Base-by-base conservation (phyloP, 2,888 invertebrate genomes). In the Athalia rosae region DNA sequence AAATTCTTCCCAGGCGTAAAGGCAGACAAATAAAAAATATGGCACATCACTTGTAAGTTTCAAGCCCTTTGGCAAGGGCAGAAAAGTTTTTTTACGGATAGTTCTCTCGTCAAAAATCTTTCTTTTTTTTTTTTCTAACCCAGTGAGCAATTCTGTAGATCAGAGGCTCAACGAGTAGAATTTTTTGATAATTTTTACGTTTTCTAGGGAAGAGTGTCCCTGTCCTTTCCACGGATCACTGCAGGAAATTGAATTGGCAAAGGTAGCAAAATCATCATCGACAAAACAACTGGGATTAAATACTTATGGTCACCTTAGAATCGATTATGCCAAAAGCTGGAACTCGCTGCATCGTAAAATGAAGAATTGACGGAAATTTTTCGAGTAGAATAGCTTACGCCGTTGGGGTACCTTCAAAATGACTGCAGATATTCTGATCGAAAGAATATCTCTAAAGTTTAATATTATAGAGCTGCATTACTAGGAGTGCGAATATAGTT, bases 301-400 rank as follows among this genome's bases (percentile, higher is more conserved):
- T 85, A 93, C 94, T 84, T 95, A 95, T 85, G 95, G 96, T 76
- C 93, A 95, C 84, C 91, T 95, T 67, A 94, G 95, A 90, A 95
- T 96, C 83, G 96, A 96, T 88, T 96, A 96, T 86, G 95, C 95
- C 2, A 94, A 93, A 89, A 95, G 95, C 90, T 96, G 95, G 95
- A 94, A 94, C 89, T 95, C 95, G 78, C 91, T 96, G 80, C 94
- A 95, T 88, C 93, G 95, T 85, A 94, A 95, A 83, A 95, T 95
- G 84, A 92, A 92, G 79, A 92, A 92, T 86, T 92, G 91, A 85
- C 71, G 15, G 45, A 8, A 13, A 47, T 64, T 64, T 28, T 47
- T 41, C 4, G 47, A 64, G 64, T 11, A 48, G 11, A 15, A 67
- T 28, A 28, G 28, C 28, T 28, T 28, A 28, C 28, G 28, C 28